Evolutionary conservation across 2,113 vertebrate genomes (phyloP), one percentile per base, ranked within the genome.

Genomic region (Dendropsophus ebraccatus): DNA sequence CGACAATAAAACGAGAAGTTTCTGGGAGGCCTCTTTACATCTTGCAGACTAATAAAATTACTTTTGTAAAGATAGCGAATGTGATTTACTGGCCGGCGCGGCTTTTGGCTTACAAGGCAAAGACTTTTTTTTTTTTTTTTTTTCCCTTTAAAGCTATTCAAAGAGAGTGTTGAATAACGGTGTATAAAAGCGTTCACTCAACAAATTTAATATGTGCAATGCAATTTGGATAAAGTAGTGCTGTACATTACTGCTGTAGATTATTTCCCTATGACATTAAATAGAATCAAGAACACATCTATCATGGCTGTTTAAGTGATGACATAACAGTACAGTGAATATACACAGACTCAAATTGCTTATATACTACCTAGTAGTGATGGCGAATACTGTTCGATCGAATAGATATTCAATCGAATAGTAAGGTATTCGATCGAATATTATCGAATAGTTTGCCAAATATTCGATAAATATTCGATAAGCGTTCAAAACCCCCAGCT

Each of bases 21-120:
- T 50, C 80, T 52, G 45, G 70, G 54, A 30, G 50, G 32, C 11
- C 30, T 67, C 65, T 60, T 84, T 74, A 60, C 70, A 72, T 74
- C 52, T 74, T 65, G 37, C 78, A 47, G 37, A 21, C 23, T 81
- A 81, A 65, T 81, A 45, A 81, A 81, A 81, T 65, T 3, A 41
- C 56, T 62, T 80, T 62, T 62, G 58, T 62, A 45, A 62, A 80
- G 23, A 80, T 16, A 62, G 54, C 45, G n/a, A 3, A 19, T 32
- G 35, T 47, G 78, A 81, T 81, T 65, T 81, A 47, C 10, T 47
- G 16, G n/a, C 75, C 3, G 35, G 1, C n/a, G 14, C 2, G 47
- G 25, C 28, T 52, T 77, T 77, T 77, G 47, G 25, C 74, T 77
- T 50, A 19, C 74, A 52, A 77, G 25, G 25, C 47, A 50, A 54